Conservation (phyloP, 2,888 invertebrate genomes). For the Timandra comae region DNA sequence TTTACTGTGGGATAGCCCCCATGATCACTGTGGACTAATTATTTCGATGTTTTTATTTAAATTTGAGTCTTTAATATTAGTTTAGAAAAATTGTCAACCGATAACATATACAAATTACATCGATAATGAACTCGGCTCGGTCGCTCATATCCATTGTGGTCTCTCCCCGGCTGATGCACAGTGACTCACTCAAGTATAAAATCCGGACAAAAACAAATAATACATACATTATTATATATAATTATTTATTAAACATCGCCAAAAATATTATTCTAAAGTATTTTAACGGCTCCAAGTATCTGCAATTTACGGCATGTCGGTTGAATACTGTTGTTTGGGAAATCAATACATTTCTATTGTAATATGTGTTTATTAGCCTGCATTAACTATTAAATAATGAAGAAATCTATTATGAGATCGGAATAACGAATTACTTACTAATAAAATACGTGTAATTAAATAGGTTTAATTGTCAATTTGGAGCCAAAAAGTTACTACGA, state of each 20-base stretch:
- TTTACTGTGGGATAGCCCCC: conserved; percentile 65
- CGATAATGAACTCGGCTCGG: conserved; percentile 46
- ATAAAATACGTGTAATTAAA: conserved; percentile 61
- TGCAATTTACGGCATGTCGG: conserved; percentile 72
- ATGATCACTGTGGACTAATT: conserved; percentile 72
- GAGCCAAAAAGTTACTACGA: conserved; percentile 39
- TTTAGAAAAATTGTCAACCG: conserved; percentile 73
- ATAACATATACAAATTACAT: conserved; percentile 54
- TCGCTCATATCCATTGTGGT: conserved; percentile 71
- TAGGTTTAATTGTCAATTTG: conserved; percentile 46
- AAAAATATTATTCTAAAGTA: conserved; percentile 56
- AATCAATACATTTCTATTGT: conserved; percentile 74
- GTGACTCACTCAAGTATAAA: conserved; percentile 68
- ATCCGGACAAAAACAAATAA: conserved; percentile 55
- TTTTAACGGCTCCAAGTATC: conserved; percentile 70
- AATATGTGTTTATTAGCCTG: conserved; percentile 73
- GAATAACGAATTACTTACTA: conserved; percentile 72
- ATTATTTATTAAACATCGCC: conserved; percentile 39
- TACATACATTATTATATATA: conserved; percentile 27
- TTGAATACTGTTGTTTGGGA: conserved; percentile 66
- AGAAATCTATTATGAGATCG: conserved; percentile 71
- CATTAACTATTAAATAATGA: conserved; percentile 62
- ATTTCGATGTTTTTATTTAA: conserved; percentile 74
- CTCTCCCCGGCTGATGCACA: conserved; percentile 59
- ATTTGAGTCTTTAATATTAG: conserved; percentile 66